Conservation (phyloP, 2,113 vertebrate species). For the Collichthys lucidus region DNA sequence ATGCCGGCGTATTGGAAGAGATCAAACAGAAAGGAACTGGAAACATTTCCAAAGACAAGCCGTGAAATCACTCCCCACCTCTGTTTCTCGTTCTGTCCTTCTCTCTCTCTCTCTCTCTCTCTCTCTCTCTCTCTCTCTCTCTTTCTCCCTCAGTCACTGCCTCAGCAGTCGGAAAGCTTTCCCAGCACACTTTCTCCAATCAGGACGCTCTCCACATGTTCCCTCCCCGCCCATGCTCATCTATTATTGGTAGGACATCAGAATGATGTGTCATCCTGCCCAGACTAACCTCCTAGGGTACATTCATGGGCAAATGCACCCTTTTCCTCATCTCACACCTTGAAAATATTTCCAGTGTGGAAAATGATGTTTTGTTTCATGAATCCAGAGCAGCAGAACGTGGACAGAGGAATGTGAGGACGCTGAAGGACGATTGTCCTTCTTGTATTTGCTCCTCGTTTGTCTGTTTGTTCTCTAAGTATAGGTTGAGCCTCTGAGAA, state of each 20-base stretch:
- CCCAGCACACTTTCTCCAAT: slow-evolving; percentile 13
- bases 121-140: background rate
- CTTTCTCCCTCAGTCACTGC: background rate
- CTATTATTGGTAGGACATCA: slow-evolving; percentile 42
- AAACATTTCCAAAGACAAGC: background rate
- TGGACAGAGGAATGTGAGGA: background rate
- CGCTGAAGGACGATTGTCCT: background rate
- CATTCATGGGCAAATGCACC: slow-evolving; percentile 37
- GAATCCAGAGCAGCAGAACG: background rate
- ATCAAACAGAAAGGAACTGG: background rate
- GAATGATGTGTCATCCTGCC: slow-evolving; percentile 35
- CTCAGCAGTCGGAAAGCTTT: slow-evolving; percentile 1
- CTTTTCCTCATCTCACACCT: slow-evolving; percentile 10
- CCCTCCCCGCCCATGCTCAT: slow-evolving; percentile 24
- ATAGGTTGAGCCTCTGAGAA: background rate
- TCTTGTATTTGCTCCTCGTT: background rate
- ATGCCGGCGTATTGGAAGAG: background rate
- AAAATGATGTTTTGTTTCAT: background rate
- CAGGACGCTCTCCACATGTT: slow-evolving; percentile 35
- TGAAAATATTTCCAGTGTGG: slow-evolving; percentile 1
- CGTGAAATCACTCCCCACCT: slow-evolving; percentile 1
- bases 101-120: background rate
- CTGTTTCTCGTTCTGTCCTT: background rate
- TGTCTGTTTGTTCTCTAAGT: slow-evolving; percentile 3
- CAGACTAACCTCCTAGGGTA: slow-evolving; percentile 20